Evolutionary conservation across 2,113 vertebrate species (phyloP).

Genomic region (Coptodon bakossiorum): DNA sequence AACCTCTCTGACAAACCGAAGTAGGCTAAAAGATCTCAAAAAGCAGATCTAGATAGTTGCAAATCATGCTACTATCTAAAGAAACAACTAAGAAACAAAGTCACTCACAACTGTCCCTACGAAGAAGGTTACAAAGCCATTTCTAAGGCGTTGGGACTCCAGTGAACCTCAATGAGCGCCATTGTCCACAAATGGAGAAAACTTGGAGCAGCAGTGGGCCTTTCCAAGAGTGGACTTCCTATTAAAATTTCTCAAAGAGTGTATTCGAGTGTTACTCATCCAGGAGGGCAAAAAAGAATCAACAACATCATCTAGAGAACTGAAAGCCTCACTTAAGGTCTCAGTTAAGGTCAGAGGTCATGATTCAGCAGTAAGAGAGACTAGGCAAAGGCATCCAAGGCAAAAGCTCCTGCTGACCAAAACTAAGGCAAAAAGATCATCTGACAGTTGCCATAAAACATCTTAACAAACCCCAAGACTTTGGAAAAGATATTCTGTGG

Average conservation of each 20-base stretch:
- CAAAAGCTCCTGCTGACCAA: neutral
- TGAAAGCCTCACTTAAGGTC: neutral
- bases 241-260: neutral
- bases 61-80: rapidly evolving
- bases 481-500: neutral
- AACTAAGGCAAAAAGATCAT: neutral
- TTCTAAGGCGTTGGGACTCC: neutral
- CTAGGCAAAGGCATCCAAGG: neutral
- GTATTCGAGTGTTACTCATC: rapidly evolving
- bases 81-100: neutral
- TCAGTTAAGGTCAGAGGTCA: neutral
- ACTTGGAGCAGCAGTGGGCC: neutral
- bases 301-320: neutral
- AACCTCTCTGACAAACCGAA: neutral
- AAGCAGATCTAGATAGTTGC: neutral
- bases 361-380: neutral
- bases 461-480: neutral
- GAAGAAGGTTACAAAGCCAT: neutral
- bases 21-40: neutral
- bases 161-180: neutral
- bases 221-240: neutral
- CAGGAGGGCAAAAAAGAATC: neutral
- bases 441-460: neutral
- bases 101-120: neutral
- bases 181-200: neutral